phyloP scores from a whole-genome alignment of 2,113 vertebrate species.

The Corythoichthys haematopterus region DNA sequence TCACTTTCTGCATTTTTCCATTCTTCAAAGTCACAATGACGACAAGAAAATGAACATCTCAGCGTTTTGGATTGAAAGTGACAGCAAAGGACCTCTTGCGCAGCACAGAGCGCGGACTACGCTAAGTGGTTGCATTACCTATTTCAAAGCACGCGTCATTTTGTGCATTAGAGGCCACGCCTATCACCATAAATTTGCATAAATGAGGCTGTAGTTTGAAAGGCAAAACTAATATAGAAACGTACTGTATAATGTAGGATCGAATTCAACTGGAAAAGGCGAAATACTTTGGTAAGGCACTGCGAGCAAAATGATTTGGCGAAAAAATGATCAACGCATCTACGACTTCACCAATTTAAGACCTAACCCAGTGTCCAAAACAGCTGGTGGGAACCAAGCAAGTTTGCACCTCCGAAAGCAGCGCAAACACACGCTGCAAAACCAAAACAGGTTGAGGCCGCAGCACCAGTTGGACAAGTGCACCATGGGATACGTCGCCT shows the following conservation, averaged over 20 bases:
- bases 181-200: neutral
- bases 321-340: conserved; percentile 5
- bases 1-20: neutral
- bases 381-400: conserved; percentile 90
- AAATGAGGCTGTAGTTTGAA: neutral
- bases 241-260: neutral
- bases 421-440: conserved; percentile 83
- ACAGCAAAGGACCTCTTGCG: neutral
- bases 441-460: conserved; percentile 89
- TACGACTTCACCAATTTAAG: conserved; percentile 95
- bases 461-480: conserved; percentile 95
- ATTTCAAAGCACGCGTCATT: neutral
- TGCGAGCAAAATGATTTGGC: neutral
- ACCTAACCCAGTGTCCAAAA: conserved; percentile 93
- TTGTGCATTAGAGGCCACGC: neutral
- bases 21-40: neutral
- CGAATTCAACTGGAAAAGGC: neutral
- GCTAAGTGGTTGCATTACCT: neutral
- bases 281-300: neutral
- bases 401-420: conserved; percentile 92
- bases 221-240: neutral
- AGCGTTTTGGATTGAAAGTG: neutral
- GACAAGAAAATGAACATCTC: neutral
- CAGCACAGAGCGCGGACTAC: neutral
- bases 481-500: conserved; percentile 84